A percentile compares a stretch with the other conserved stretches of the same genome.
These are phyloP conservation scores for Hydrocynus forskahlii DNA, from an alignment of 2,797 vertebrate species.

Conservation along the genomic window DNA sequence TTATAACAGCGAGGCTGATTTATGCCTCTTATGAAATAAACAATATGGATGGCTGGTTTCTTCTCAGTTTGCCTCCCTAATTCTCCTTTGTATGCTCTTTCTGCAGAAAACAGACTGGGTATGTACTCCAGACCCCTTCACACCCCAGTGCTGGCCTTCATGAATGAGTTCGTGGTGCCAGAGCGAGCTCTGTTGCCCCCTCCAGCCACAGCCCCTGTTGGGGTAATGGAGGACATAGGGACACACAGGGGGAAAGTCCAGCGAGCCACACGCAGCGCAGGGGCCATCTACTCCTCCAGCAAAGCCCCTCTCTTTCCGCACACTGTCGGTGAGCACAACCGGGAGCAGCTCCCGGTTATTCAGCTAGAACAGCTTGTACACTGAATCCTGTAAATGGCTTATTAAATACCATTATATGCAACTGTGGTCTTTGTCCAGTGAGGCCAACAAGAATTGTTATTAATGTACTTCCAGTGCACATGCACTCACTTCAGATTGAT, in stretches of 20 bases:
- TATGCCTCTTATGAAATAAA: background rate
- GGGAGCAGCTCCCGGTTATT: background rate
- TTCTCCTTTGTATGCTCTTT: background rate
- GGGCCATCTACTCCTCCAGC: slow-evolving; percentile 34
- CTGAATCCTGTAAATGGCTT: too few relatives aligned
- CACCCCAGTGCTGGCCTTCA: slow-evolving; percentile 36
- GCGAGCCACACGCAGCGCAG: slow-evolving; percentile 65
- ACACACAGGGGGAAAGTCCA: slow-evolving; percentile 67
- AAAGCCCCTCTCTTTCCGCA: slow-evolving; percentile 37
- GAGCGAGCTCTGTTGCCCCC: slow-evolving; percentile 55
- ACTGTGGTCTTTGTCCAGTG: too few relatives aligned
- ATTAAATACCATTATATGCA: too few relatives aligned
- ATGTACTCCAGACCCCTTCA: slow-evolving; percentile 28
- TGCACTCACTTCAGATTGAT: too few relatives aligned
- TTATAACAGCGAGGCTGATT: background rate
- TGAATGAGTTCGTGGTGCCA: slow-evolving; percentile 37
- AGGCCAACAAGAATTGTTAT: too few relatives aligned
- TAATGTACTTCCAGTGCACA: too few relatives aligned
- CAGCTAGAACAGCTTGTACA: background rate
- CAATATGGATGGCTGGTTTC: background rate
- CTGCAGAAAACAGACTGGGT: slow-evolving; percentile 58
- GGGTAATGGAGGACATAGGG: slow-evolving; percentile 66
- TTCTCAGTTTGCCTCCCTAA: background rate
- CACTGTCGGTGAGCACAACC: background rate
- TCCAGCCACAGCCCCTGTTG: slow-evolving; percentile 59